Evolutionary conservation across 2,113 vertebrate species (phyloP), one percentile per base, ranked within the genome.

Genomic region (Synchiropus splendidus): DNA sequence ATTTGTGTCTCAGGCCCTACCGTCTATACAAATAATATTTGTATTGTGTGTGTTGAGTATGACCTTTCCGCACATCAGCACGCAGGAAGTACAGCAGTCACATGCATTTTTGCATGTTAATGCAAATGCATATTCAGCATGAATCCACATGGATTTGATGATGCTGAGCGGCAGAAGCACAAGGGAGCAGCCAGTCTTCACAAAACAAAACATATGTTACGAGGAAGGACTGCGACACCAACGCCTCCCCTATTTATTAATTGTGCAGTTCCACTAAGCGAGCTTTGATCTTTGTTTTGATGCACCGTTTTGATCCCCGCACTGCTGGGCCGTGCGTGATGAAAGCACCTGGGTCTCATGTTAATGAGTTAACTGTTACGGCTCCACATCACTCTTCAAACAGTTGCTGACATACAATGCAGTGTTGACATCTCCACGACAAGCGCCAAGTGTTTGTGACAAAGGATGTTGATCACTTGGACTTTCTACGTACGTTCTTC

Each of bases 131-230:
- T 44, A 14, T 56, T 12, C 37, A 1, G 2, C 5, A 31, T 37
- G 56, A 68, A 53, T 58, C 66, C 66, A 38, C 63, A 53, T 42
- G 61, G 72, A 70, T 62, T 72, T 61, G 65, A 54, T 54, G 61
- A 71, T 9, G 59, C 51, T 50, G 41, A 66, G 70, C 61, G 49
- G 61, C 54, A 4, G 54, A 41, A 47, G 58, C 66, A 68, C 66
- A 51, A 13, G 63, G 63, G 78, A 70, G 46, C 54, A 42, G 61
- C 13, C 69, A 61, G 65, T 43, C 70, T 66, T 64, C 47, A 71
- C 61, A 54, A 72, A 73, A 73, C 67, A 71, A 63, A 75, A 71
- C 73, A 71, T 63, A 74, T 76, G 70, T 76, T 59, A 42, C 38
- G 62, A 51, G 70, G 45, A 56, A 64, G 45, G 21, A 27, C 21